Evolutionary conservation across 2,888 invertebrate species (phyloP), one percentile per base, ranked within the genome.

Genomic region (Globia sparganii): DNA sequence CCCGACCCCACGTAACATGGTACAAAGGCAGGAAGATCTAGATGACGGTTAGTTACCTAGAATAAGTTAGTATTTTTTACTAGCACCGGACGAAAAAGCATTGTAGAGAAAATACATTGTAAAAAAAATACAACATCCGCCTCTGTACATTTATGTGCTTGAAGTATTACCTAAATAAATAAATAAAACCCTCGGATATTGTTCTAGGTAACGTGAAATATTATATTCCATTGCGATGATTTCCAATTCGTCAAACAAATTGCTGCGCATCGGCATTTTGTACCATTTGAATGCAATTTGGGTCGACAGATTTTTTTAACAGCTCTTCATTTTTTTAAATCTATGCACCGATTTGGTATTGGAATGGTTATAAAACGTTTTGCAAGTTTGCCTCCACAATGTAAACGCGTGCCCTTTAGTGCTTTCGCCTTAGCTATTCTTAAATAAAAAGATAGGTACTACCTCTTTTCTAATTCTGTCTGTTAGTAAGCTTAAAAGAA

Each of bases 211-310:
- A 18, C 31, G 37, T 40, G 21, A 77, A 31, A 62, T 21, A 37
- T 49, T 37, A 37, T 43, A 43, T 43, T 43, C 43, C 28, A 15
- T 46, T 8, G n/a, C 31, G 11, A 56, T 56, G 15, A 40, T 74
- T 31, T 34, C n/a, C 46, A 58, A 58, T 58, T 56, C 43, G 25
- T 81, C 56, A 64, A 64, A 75, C 28, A 58, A 78, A 81, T 81
- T 40, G 58, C 34, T 15, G 13, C 40, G 40, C 81, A 65, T 56
- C 43, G 61, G 21, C n/a, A 37, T 46, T 81, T 76, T 31, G 31
- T 28, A 61, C 43, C 65, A 76, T 78, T 53, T 53, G 2, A 76
- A 81, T 78, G 49, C 82, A 56, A 81, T 81, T 66, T 31, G 15
- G 59, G 64, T 40, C 59, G 18, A 15, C 43, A 28, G 53, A 53